Evolutionary conservation across 2,797 vertebrate species (phyloP), one percentile per base, ranked within the genome.

Genomic region (Pithecia hirsuta): DNA sequence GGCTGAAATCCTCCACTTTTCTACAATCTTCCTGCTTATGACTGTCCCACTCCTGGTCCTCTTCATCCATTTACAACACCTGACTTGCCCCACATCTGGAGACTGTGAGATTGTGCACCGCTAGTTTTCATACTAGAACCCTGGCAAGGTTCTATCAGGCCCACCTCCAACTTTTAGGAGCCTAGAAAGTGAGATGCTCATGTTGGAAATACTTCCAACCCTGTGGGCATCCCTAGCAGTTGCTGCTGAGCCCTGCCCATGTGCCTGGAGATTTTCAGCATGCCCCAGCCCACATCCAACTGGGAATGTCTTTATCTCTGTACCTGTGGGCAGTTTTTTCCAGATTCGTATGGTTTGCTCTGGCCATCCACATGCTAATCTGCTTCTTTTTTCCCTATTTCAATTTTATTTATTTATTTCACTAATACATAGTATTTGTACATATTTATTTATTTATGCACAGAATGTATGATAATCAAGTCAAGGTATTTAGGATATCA

Each of bases 241-340:
- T 8, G 12, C 24, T 19, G 55, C 59, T 26, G 11, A 86, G 41
- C 46, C 55, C 19, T 33, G 33, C 5, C 24, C 44, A 14, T 15
- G 9, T 1, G 7, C 13, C 64, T 12, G 7, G 33, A 13, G 2
- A 39, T 20, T 72, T 55, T 44, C 1, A 0, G 8, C 30, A 1
- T 6, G 30, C 7, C 33, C 59, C 11, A 28, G 55, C 72, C 33
- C 28, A 22, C 17, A 22, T 79, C 7, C n/a, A 20, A 3, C 39
- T 17, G n/a, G 1, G 30, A n/a, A 5, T 4, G 10, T 44, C 36
- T 87, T 5, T 7, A 28, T 26, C 59, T 75, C 70, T 79, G n/a
- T 28, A 26, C n/a, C 48, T 7, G 22, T 64, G 46, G 70, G 26
- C 2, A 50, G 24, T 36, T 39, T 50, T 33, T 39, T 2, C 41